Evolutionary conservation across 2,797 vertebrate species (phyloP).

Genomic region (Amphiprion clarkii): DNA sequence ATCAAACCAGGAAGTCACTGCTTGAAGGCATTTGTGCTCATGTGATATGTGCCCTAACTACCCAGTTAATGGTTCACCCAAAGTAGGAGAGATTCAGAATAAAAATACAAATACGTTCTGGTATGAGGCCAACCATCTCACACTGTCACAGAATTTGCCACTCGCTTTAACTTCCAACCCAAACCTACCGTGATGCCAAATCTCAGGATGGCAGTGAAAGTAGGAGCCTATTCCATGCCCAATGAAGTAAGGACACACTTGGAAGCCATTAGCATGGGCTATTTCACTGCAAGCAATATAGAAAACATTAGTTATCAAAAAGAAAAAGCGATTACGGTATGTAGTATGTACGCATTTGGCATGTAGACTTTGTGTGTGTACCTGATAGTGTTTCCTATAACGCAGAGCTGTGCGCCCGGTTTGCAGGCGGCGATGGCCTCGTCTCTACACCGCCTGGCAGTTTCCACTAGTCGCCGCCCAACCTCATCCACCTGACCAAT

Average conservation of each 20-base stretch:
- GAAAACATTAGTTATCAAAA: not conserved
- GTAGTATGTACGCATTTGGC: not conserved
- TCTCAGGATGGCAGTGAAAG: conserved; percentile 97
- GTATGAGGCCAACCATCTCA: not conserved
- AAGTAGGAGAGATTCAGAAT: not conserved
- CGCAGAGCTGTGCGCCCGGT: conserved; percentile 91
- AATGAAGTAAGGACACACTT: conserved; percentile 94
- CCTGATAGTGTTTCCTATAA: conserved; percentile 99
- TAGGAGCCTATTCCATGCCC: conserved; percentile 97
- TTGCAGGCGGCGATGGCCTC: conserved; percentile 93
- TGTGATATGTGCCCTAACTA: too few relatives aligned
- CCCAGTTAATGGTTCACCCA: too few relatives aligned
- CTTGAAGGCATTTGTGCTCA: too few relatives aligned
- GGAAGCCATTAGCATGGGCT: conserved; percentile 85
- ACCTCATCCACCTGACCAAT: conserved; percentile 93
- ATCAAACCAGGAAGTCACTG: too few relatives aligned
- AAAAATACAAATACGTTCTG: not conserved
- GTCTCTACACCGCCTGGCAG: conserved; percentile 93
- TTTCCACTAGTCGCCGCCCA: conserved; percentile 92
- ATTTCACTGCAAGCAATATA: conserved; percentile 83
- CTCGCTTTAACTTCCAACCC: not conserved
- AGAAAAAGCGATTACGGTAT: not conserved
- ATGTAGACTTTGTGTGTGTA: conserved; percentile 58
- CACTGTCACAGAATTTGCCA: not conserved
- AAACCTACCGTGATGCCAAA: conserved; percentile 96